Evolutionary conservation across 2,797 vertebrate genomes (phyloP).

Genomic region (Melanotaenia pygmaea): DNA sequence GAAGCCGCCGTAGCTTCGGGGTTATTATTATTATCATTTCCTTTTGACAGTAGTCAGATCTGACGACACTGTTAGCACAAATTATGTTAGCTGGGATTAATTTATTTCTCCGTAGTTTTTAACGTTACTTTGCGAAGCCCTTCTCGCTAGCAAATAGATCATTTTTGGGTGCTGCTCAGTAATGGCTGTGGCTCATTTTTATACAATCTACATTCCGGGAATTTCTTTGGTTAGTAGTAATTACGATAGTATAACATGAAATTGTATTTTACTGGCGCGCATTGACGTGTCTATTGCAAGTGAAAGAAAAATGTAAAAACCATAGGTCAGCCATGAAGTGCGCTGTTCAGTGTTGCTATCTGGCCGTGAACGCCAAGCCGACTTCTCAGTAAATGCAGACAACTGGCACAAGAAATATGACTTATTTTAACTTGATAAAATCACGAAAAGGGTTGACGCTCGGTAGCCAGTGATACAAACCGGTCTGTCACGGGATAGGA

Average conservation of each 20-base stretch:
- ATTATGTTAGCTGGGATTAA: neutral
- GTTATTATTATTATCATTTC: neutral
- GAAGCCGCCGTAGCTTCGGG: neutral
- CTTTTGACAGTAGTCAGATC: neutral
- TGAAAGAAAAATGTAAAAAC: neutral
- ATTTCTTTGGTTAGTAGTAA: neutral
- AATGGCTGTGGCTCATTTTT: neutral
- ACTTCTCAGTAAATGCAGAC: neutral
- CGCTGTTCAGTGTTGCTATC: neutral
- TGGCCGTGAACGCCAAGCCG: neutral
- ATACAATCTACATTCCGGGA: neutral
- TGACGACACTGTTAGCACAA: neutral
- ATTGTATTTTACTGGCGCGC: neutral
- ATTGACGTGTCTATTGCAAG: neutral
- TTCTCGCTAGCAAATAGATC: neutral
- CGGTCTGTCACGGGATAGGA: conserved; percentile 71
- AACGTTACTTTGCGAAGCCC: neutral
- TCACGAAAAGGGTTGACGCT: neutral
- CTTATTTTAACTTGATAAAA: neutral
- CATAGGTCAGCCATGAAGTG: too few species aligned
- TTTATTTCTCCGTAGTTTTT: neutral
- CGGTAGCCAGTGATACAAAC: conserved; percentile 44
- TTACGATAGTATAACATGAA: neutral
- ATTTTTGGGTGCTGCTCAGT: neutral
- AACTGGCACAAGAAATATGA: neutral